Conservation (phyloP, 30 jellyfish, hydroid and myxozoan genomes). For the Sanderia malayensis region DNA sequence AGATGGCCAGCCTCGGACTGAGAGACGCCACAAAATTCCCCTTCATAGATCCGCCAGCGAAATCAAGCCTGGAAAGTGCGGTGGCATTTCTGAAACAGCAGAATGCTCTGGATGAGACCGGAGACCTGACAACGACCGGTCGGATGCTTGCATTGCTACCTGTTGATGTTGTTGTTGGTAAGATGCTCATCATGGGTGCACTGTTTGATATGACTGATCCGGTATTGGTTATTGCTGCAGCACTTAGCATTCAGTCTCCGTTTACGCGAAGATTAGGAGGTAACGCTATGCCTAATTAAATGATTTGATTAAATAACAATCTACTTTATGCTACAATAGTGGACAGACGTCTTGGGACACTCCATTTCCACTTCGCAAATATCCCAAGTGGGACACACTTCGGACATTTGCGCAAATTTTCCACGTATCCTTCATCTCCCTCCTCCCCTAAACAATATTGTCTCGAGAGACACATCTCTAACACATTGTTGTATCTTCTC, state of each 20-base stretch:
- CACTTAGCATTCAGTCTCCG: slow-evolving; percentile 96
- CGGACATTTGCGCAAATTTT: no score
- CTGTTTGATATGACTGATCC: slow-evolving; percentile 88
- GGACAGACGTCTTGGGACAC: no score
- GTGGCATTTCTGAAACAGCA: slow-evolving; percentile 60
- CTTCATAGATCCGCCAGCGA: slow-evolving; percentile 92
- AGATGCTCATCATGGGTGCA: slow-evolving; percentile 90
- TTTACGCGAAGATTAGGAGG: slow-evolving; percentile 80
- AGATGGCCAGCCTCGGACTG: slow-evolving; percentile 95
- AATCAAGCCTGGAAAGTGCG: slow-evolving; percentile 82
- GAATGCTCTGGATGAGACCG: slow-evolving; percentile 76
- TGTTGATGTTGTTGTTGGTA: slow-evolving; percentile 92
- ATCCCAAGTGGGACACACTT: no score
- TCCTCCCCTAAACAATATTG: no score
- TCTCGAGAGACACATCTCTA: no score
- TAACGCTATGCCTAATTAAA: no score
- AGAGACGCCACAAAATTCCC: slow-evolving; percentile 88
- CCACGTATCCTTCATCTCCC: no score
- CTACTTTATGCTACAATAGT: no score
- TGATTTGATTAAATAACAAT: no score
- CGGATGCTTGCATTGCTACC: slow-evolving; percentile 91
- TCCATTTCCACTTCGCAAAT: no score
- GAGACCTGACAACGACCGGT: slow-evolving; percentile 87
- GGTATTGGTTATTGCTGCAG: slow-evolving; percentile 87
- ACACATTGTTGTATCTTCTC: no score